Base-by-base conservation (phyloP, 2,797 vertebrate genomes). In the Galago senegalensis region DNA sequence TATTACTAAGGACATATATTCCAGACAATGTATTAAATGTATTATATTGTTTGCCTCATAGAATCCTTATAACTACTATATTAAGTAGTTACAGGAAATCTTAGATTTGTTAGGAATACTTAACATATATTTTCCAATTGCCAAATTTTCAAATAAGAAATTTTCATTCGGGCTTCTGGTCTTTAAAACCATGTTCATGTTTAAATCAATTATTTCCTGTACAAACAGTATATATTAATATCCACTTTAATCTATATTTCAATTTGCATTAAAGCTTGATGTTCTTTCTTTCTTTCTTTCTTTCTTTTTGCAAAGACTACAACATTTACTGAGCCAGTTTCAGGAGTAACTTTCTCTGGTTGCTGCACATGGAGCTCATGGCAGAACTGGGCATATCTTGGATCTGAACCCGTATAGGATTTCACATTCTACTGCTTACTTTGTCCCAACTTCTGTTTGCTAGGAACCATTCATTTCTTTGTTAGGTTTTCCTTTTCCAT, bases 181-280 rank as follows among this genome's bases (percentile, higher is more conserved):
- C 67, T 93, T 91, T 77, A 80, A 91, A 91, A 49, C 10, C 46
- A 81, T 37, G 70, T 85, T 76, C 29, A 79, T 69, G 40, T 69
- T 96, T 94, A 69, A 91, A 63, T 93, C 40, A 85, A 29, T 75
- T 82, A 81, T 95, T 89, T 70, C 29, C 14, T 79, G 14, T 37
- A 46, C 17, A 37, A 80, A 87, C 49, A 53, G 49, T 53, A 53
- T 13, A 53, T 53, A 53, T 53, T 53, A 43, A 67, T 67, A 67
- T 67, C n/a, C 40, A 61, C 7, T 46, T 3, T 58, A 91, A 91
- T 60, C 58, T 92, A 34, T 9, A 84, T 94, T 93, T 92, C 37
- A 82, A 12, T 86, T 82, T 93, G 69, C 12, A 73, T 65, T 93
- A 70, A 86, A 77, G 29, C 11, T 40, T 40, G 40, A 40, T 40